Evolutionary conservation across 37 sponge, comb jelly and placozoan species (phyloP), one percentile per base, ranked within the genome.

Genomic region (Axinella damicornis): DNA sequence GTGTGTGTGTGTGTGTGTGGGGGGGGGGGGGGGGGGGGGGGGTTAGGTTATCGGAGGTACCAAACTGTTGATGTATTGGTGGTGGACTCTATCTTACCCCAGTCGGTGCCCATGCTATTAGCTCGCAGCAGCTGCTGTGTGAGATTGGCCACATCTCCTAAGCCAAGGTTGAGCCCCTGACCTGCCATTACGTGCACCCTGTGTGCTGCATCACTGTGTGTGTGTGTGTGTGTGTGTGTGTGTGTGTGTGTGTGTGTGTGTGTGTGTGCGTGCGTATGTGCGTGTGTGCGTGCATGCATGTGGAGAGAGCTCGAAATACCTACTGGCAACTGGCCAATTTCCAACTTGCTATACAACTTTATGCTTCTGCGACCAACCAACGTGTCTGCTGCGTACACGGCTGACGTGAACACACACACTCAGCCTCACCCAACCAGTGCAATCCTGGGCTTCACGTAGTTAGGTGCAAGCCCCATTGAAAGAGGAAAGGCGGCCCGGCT

Each of bases 111-210:
- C 39, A 28, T 31, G 39, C 61, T 38, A 22, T 35, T 83, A 2
- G 89, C 85, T 24, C 20, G 25, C 33, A 53, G 21, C 0, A 92
- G 53, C 21, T 16, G 13, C 2, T 88, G 57, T 24, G 77, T 63
- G n/a, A 92, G 67, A 65, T 39, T 57, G 24, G 28, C 2, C 30
- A 86, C 95, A 32, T 92, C 95, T 18, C 90, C 84, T 59, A 89
- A 87, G 0, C 95, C 95, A 39, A 95, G 66, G 69, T 92, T 95
- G 58, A 92, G 86, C 9, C 95, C 92, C 64, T 85, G 92, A 2
- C 95, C 95, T 35, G 95, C 92, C 40, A 95, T 57, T 30, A 92
- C 92, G 66, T 95, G 95, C 11, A 95, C 84, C 32, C 84, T 62
- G 77, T 95, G 95, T 21, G 92, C 90, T 56, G 95, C 92, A 74